Evolutionary conservation across 2,113 vertebrate genomes (phyloP), one percentile per base, ranked within the genome.

Genomic region (Speoplatyrhinus poulsoni): DNA sequence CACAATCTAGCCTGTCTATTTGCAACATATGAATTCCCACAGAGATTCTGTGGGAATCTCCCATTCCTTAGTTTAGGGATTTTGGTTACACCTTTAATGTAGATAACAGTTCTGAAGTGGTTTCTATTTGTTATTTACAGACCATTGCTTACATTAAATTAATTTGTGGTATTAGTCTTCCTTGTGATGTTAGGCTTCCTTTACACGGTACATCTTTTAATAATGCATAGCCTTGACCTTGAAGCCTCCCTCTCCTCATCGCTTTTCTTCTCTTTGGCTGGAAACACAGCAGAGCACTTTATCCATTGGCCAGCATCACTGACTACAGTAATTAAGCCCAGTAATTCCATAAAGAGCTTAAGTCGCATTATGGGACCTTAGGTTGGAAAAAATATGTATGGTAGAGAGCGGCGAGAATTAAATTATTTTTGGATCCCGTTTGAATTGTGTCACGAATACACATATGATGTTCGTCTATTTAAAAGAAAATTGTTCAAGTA

Each of bases 261-360:
- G 61, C 52, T 60, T 46, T 8, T 16, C 0, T n/a, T 64, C 32
- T 49, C 62, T 57, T 19, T 6, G 8, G 32, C 56, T 54, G 13
- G 61, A 80, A 62, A 66, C 60, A 60, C 60, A 71, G n/a, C 10
- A 54, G 0, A 6, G n/a, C 16, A 16, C 54, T 56, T 52, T 36
- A 46, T 46, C 46, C 57, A 7, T 32, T 64, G 36, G 19, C 62
- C 65, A 57, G 67, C 60, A 50, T 72, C 71, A 69, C 15, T 67
- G 63, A 80, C 65, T 66, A 11, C 65, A 70, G 77, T 78, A 78
- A 87, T 86, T 75, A 78, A 72, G 80, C 56, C 12, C 47, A 64
- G 68, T 82, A 89, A 79, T 82, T 76, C 26, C 26, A 26, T 26
- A 26, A 2, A 26, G 26, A 26, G 26, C 26, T 26, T 26, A 26